Conservation (phyloP, 1,140 invertebrate species). For the Musca vetustissima region DNA sequence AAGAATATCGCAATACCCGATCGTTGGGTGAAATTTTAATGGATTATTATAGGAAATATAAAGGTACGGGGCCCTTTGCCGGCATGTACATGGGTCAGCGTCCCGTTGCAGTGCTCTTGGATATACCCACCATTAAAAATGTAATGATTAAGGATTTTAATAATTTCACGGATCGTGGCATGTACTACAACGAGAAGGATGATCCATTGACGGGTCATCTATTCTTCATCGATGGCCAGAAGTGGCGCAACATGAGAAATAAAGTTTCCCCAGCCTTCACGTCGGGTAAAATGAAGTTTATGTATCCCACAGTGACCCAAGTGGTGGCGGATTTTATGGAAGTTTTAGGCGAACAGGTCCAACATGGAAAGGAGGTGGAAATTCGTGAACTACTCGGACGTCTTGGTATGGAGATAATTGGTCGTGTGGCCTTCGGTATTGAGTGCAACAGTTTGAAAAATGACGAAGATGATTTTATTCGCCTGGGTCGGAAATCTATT, state of each 20-base stretch:
- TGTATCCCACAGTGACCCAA: slow-evolving; percentile 43
- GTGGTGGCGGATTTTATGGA: slow-evolving; percentile 1
- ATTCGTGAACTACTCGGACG: slow-evolving; percentile 44
- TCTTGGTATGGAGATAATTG: slow-evolving; percentile 58
- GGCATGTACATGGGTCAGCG: slow-evolving; percentile 40
- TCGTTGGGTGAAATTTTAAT: slow-evolving; percentile 34
- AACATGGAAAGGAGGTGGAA: slow-evolving; percentile 35
- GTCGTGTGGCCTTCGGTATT: slow-evolving; percentile 66
- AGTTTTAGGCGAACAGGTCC: slow-evolving; percentile 3
- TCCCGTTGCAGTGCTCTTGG: slow-evolving; percentile 59
- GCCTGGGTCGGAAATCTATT: slow-evolving; percentile 33
- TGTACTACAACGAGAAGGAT: slow-evolving; percentile 47
- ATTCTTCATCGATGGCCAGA: slow-evolving; percentile 56
- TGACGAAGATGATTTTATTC: slow-evolving; percentile 59
- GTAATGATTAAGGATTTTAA: slow-evolving; percentile 62
- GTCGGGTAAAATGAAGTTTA: slow-evolving; percentile 59
- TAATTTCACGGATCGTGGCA: slow-evolving; percentile 56
- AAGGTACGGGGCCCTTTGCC: slow-evolving; percentile 35
- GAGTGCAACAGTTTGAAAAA: slow-evolving; percentile 60
- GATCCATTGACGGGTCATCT: slow-evolving; percentile 57
- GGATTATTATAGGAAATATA: slow-evolving; percentile 41
- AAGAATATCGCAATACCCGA: slow-evolving; percentile 28
- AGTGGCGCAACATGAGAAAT: slow-evolving; percentile 61
- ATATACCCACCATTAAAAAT: slow-evolving; percentile 60
- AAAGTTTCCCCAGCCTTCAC: slow-evolving; percentile 66